These are phyloP conservation scores for Cryptocephalus primarius DNA, from an alignment of 2,888 invertebrate genomes.

Conservation along the genomic window DNA sequence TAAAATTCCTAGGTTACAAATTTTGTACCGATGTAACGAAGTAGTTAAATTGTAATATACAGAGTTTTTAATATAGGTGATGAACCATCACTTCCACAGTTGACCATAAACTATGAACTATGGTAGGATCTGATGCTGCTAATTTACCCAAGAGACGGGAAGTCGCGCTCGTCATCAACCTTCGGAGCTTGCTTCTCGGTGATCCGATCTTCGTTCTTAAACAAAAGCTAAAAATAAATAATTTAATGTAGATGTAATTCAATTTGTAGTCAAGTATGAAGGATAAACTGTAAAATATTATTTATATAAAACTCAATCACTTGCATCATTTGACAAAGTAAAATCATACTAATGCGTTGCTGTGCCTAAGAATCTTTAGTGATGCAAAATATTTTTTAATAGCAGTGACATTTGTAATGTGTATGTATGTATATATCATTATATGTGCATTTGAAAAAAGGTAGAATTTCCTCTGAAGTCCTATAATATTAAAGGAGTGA, in stretches of 20 bases:
- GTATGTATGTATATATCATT: no score
- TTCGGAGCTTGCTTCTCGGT: conserved; percentile 53
- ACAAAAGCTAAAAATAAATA: conserved; percentile 5
- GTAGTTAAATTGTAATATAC: conserved; percentile 26
- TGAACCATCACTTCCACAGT: conserved; percentile 11
- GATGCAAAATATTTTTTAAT: no score
- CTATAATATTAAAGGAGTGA: no score
- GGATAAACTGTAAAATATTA: no score
- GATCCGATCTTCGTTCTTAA: conserved; percentile 23
- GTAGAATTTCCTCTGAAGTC: no score
- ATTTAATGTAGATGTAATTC: background rate
- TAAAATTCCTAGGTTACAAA: background rate
- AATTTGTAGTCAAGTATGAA: no score
- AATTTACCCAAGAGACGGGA: conserved; percentile 78
- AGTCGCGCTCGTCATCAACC: conserved; percentile 92
- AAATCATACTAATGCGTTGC: no score
- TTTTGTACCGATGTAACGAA: conserved; percentile 32
- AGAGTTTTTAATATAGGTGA: conserved; percentile 15
- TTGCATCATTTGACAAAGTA: no score
- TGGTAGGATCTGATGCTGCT: conserved; percentile 13
- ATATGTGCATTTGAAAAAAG: no score
- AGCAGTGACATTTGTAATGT: no score
- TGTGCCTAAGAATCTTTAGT: no score
- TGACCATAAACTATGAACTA: conserved; percentile 10
- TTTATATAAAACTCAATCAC: no score